These are phyloP conservation scores for Pelecanoides urinatrix DNA, from an alignment of 2,113 vertebrate species.

Conservation along the genomic window DNA sequence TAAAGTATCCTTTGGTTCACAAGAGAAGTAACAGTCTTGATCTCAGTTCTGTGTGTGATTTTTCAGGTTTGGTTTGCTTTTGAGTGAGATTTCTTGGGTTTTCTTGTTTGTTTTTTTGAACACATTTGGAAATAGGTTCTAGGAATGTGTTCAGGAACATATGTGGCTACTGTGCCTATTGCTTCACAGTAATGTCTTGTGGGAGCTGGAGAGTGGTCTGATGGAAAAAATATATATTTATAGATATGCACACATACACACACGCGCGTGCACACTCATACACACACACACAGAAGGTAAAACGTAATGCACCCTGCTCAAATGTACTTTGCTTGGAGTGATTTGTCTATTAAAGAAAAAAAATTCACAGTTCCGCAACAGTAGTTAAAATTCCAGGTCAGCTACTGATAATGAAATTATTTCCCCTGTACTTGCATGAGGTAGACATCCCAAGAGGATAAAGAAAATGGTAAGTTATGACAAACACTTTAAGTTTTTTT, in stretches of 20 bases:
- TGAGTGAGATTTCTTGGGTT: background rate
- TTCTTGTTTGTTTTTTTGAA: constrained; percentile 14
- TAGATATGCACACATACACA: constrained; percentile 35
- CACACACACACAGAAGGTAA: constrained; percentile 30
- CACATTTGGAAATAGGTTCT: background rate
- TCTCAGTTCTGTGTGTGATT: background rate
- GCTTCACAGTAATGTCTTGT: constrained; percentile 41
- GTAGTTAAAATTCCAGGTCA: constrained; percentile 79
- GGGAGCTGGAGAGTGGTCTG: constrained; percentile 16
- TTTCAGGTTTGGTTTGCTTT: background rate
- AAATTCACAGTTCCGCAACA: constrained; percentile 78
- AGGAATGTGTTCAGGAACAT: constrained; percentile 19
- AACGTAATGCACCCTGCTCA: constrained; percentile 71
- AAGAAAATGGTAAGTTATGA: constrained; percentile 37
- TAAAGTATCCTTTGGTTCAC: constrained; percentile 72
- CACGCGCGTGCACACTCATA: constrained; percentile 6
- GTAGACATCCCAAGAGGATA: constrained; percentile 78
- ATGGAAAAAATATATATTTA: constrained; percentile 48
- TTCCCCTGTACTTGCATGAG: constrained; percentile 81
- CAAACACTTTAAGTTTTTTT: constrained; percentile 85
- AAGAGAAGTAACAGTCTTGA: constrained; percentile 56
- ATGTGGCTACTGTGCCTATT: constrained; percentile 36
- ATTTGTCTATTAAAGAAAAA: constrained; percentile 73
- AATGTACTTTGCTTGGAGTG: constrained; percentile 75
- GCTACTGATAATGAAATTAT: constrained; percentile 73